Evolutionary conservation across 2,797 vertebrate genomes (phyloP).

Genomic region (Lateolabrax maculatus): DNA sequence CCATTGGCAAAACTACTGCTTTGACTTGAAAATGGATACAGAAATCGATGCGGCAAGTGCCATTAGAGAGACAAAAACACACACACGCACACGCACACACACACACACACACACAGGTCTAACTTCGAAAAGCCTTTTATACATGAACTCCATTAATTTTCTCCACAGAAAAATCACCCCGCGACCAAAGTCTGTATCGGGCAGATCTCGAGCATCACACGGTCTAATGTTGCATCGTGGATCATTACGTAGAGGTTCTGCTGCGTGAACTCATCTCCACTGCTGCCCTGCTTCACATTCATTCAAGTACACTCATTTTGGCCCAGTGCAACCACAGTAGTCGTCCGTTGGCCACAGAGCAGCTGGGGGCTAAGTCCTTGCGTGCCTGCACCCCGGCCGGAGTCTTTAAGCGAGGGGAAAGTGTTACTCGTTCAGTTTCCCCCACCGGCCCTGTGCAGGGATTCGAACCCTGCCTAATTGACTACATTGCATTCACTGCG

Average conservation of each 20-base stretch:
- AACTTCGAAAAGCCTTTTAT: conserved; percentile 11
- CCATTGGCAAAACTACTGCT: conserved; percentile 39
- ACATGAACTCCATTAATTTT: neutral
- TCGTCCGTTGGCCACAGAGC: conserved; percentile 25
- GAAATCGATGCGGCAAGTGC: conserved; percentile 24
- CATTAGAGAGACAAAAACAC: conserved; percentile 14
- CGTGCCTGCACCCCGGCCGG: conserved; percentile 44
- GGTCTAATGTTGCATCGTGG: neutral
- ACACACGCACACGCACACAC: neutral
- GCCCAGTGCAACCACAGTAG: neutral
- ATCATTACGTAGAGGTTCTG: neutral
- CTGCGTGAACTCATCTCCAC: neutral
- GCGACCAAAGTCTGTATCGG: neutral
- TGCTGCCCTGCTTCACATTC: neutral
- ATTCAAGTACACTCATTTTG: neutral
- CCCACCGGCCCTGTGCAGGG: conserved; percentile 28
- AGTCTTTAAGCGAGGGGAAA: conserved; percentile 49
- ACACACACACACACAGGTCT: neutral
- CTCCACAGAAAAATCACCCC: neutral
- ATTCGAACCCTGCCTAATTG: conserved; percentile 53
- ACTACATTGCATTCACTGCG: conserved; percentile 47
- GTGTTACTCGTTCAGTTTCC: conserved; percentile 40
- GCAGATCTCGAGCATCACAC: neutral
- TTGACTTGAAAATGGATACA: conserved; percentile 37
- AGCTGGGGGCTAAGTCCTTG: conserved; percentile 32